Base-by-base conservation (phyloP, 2,888 invertebrate species). In the Macrophya annulata region DNA sequence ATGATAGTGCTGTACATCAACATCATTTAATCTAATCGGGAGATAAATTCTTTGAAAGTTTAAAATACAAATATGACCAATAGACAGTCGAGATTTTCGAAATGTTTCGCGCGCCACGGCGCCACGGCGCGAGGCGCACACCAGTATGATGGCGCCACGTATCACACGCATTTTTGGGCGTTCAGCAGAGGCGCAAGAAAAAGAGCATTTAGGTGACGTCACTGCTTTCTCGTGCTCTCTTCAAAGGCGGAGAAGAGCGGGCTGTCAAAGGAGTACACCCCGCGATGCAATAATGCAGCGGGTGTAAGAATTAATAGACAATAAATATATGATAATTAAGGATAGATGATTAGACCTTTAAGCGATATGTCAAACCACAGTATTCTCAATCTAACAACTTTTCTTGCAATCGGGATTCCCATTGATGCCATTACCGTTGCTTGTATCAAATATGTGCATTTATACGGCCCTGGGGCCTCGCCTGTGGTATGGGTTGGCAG, bases 391-490 rank as follows among this genome's bases (percentile, higher is more conserved):
- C 9, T 21, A n/a, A 10, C n/a, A 8, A 17, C 37, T 40, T 8
- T 51, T 17, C 17, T 51, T 6, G 40, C 71, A 25, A 71, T 37
- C 71, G 65, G 65, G 21, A 0, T 17, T 5, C 5, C 51, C 17
- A 51, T n/a, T n/a, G 55, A 55, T 55, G 8, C 31, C 31, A 31
- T 31, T 55, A n/a, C 31, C 31, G 4, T 15, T 25, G 17, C 10
- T 1, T 31, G 31, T 8, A n/a, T 72, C 4, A 1, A 43, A 4
- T n/a, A 43, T 25, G 31, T 37, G 31, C 12, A 3, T 55, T 55
- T 15, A 2, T 77, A 77, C 77, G 77, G 77, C 77, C 77, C 77
- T 77, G 77, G 77, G 77, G 77, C 77, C 77, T 77, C 51, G 48
- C 4, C 55, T 55, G 77, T 43, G 77, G 77, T 17, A 31, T 77